Base-by-base conservation (phyloP, 2,888 invertebrate species). In the Catocala sponsa region DNA sequence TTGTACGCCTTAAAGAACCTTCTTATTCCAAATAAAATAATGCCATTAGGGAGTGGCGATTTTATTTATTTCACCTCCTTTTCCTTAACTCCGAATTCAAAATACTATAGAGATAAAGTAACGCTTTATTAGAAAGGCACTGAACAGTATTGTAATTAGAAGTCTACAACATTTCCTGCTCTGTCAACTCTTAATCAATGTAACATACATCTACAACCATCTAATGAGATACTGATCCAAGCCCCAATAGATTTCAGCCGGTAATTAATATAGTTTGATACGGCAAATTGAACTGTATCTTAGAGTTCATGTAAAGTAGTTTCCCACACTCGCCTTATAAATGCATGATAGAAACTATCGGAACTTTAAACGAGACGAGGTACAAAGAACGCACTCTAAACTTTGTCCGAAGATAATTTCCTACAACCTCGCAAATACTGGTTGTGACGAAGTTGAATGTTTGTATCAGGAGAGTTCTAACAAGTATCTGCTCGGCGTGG, bases 291-390 rank as follows among this genome's bases (percentile, higher is more conserved):
- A 59, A 65, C 70, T 68, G 70, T 74, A 73, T 72, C 72, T 70
- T 66, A 56, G 55, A 68, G 70, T 68, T 64, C 68, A 76, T 70
- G 75, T 75, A 74, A 79, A 74, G 76, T 78, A 80, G 71, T 81
- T 79, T 71, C 51, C 82, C 82, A 56, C 80, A 75, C 65, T 74
- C 75, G 71, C 72, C 73, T 73, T 65, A 69, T 43, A 69, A 70
- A 76, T 81, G 82, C 73, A 82, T 70, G 69, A 73, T 76, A 63
- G 67, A 68, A 80, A 73, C 72, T 71, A 72, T 56, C 58, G 38
- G 44, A 59, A 68, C 56, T 76, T 57, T 55, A 54, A 33, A 55
- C 55, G 48, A 49, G 56, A 35, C 15, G 48, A 56, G 32, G 38
- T 56, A 63, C 60, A 75, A 75, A 67, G 58, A 68, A 63, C 58